A percentile compares a stretch with the other conserved stretches of the same genome.
These are phyloP conservation scores for Anableps anableps DNA, from an alignment of 2,797 vertebrate species.

Conservation along the genomic window DNA sequence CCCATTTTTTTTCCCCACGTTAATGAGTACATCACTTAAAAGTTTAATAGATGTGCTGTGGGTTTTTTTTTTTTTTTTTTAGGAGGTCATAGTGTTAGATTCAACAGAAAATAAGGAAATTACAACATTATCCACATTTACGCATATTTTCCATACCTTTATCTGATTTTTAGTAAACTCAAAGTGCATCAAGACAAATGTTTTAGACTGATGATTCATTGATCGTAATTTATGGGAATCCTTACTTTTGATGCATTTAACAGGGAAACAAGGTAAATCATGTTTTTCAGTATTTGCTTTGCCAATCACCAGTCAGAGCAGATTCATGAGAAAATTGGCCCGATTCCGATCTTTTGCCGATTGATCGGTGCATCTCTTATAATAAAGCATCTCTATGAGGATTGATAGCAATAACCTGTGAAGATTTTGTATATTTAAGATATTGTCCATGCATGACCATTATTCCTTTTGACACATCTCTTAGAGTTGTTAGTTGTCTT, in stretches of 20 bases:
- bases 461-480: slow-evolving; percentile 30
- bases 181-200: background rate
- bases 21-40: background rate
- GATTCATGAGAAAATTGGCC: background rate
- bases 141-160: background rate
- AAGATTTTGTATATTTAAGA: slow-evolving; percentile 52
- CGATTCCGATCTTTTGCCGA: background rate
- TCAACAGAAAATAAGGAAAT: background rate
- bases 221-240: background rate
- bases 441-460: slow-evolving; percentile 42
- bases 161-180: background rate
- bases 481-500: slow-evolving; percentile 18
- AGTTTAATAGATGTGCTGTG: background rate
- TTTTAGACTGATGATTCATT: background rate
- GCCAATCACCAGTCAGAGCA: background rate
- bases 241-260: background rate
- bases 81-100: background rate
- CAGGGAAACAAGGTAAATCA: background rate
- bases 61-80: no score
- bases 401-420: slow-evolving; percentile 78
- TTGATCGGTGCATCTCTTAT: slow-evolving; percentile 1
- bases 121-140: background rate
- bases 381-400: slow-evolving; percentile 50
- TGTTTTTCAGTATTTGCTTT: background rate
- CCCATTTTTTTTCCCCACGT: background rate